Conservation (phyloP, 2,113 vertebrate species). For the Dryoscopus gambensis region DNA sequence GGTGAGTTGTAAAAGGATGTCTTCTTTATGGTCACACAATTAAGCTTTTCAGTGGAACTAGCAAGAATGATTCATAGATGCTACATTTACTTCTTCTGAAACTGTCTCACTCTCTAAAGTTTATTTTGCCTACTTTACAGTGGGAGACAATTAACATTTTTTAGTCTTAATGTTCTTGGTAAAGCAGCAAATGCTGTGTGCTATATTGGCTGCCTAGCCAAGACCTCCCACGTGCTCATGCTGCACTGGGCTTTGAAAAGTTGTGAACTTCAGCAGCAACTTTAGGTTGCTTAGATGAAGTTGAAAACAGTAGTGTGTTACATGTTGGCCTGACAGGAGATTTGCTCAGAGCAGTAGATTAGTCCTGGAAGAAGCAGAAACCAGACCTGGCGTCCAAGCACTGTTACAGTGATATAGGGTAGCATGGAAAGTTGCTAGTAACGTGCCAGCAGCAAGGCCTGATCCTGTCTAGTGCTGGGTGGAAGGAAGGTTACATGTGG, state of each 20-base stretch:
- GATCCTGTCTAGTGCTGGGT: neutral
- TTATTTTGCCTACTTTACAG: neutral
- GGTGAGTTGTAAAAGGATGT: neutral
- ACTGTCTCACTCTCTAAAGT: neutral
- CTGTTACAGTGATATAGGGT: neutral
- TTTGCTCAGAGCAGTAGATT: neutral
- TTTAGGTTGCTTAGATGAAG: neutral
- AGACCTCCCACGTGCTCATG: neutral
- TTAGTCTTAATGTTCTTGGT: neutral
- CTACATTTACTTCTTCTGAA: neutral
- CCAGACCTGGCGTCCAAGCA: neutral
- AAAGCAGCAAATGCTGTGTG: neutral
- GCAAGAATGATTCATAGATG: neutral
- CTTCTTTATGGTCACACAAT: constrained; percentile 14
- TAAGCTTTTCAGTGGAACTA: constrained; percentile 11
- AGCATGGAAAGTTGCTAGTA: neutral
- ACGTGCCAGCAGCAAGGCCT: neutral
- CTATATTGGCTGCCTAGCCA: neutral
- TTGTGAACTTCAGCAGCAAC: neutral
- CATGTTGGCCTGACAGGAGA: neutral
- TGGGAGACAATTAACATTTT: neutral
- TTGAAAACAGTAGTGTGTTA: neutral
- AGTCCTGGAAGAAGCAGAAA: neutral
- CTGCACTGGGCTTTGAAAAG: neutral
- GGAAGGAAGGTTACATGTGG: neutral